phyloP scores from a whole-genome alignment of 2,888 invertebrate genomes.

The Fragum fragum region DNA sequence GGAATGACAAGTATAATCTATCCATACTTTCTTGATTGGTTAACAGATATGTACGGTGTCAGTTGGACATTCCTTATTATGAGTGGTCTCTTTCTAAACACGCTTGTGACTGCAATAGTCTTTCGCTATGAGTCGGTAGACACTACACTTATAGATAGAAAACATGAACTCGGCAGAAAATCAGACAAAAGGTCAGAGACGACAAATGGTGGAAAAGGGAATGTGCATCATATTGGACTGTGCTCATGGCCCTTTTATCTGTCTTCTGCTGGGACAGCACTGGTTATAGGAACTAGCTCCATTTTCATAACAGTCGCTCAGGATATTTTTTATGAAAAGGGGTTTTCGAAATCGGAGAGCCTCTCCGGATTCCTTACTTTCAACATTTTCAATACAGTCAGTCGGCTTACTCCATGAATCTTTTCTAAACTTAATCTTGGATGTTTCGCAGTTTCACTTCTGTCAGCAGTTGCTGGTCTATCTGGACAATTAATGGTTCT shows the following conservation, averaged over 20 bases:
- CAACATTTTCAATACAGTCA: background rate
- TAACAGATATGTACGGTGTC: background rate
- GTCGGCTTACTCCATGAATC: background rate
- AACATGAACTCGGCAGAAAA: background rate
- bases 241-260: background rate
- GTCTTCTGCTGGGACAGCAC: background rate
- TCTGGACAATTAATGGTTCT: background rate
- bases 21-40: constrained; percentile 11
- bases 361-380: background rate
- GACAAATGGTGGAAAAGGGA: no score
- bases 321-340: background rate
- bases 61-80: background rate
- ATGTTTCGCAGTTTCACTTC: background rate
- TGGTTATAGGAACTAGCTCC: background rate
- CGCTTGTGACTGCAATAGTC: background rate
- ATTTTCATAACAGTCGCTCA: background rate
- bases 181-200: background rate
- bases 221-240: background rate
- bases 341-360: background rate
- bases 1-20: background rate
- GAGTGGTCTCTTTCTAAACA: background rate
- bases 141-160: background rate
- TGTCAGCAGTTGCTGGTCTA: background rate
- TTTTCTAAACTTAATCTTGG: background rate
- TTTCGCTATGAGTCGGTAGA: background rate